These are phyloP conservation scores for Phalacrocorax aristotelis DNA, from an alignment of 2,113 vertebrate species.

Conservation along the genomic window DNA sequence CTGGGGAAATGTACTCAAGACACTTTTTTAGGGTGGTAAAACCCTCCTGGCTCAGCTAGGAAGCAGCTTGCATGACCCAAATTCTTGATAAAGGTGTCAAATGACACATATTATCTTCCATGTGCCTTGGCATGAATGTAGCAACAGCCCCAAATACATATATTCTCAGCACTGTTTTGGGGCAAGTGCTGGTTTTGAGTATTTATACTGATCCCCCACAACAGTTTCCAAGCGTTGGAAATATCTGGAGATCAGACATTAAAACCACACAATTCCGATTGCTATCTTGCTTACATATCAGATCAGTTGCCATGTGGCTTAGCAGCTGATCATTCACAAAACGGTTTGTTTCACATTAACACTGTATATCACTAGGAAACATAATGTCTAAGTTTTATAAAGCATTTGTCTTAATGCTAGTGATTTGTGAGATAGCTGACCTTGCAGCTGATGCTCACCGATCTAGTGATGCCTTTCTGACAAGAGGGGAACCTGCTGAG, in stretches of 20 bases:
- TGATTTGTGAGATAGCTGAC: not conserved
- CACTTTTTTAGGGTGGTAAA: not conserved
- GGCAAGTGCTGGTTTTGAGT: not conserved
- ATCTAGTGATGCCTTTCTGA: not conserved
- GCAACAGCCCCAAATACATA: not conserved
- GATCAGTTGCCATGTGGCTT: not conserved
- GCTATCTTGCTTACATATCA: not conserved
- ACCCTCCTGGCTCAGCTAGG: not conserved
- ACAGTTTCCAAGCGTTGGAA: not conserved
- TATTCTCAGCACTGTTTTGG: not conserved
- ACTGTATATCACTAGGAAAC: not conserved
- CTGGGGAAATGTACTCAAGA: not conserved
- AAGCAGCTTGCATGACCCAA: not conserved
- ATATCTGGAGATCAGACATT: not conserved
- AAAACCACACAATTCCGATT: not conserved
- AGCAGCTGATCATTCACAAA: slow-evolving; percentile 24
- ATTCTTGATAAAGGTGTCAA: not conserved
- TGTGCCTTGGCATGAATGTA: not conserved
- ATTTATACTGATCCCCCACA: not conserved
- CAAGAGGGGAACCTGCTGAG: not conserved
- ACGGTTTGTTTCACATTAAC: not conserved
- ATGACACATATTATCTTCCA: not conserved
- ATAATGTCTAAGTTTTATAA: not conserved
- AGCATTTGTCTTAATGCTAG: not conserved
- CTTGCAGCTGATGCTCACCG: not conserved